Evolutionary conservation across 2,113 vertebrate species (phyloP).

Genomic region (Hoplias malabaricus): DNA sequence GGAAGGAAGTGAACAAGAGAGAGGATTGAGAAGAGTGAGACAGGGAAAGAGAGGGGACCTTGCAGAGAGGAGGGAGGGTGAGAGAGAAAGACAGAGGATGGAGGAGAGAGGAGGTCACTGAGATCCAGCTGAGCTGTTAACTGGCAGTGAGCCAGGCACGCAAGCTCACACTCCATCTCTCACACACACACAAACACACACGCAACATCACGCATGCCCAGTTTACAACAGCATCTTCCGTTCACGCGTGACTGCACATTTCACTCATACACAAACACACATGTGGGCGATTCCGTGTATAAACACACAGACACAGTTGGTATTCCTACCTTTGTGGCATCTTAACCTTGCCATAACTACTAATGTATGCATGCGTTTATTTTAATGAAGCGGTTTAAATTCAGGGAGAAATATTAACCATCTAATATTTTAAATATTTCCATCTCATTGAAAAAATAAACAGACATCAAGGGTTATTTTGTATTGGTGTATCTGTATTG

Average conservation of each 20-base stretch:
- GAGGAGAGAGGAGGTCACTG: constrained; percentile 77
- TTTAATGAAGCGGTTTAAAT: too few relatives aligned
- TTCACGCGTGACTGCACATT: constrained; percentile 78
- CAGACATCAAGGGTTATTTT: too few relatives aligned
- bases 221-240: constrained; percentile 70
- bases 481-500: too few relatives aligned
- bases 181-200: constrained; percentile 64
- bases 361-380: too few relatives aligned
- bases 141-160: constrained; percentile 89
- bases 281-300: background rate
- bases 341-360: background rate
- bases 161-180: constrained; percentile 73
- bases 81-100: constrained; percentile 61
- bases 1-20: constrained; percentile 55
- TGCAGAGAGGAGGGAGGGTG: constrained; percentile 50
- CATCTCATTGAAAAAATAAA: too few relatives aligned
- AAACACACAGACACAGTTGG: constrained; percentile 14
- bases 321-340: background rate
- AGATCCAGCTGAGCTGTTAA: constrained; percentile 93
- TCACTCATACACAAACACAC: constrained; percentile 45
- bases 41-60: constrained; percentile 74
- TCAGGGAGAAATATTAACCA: too few relatives aligned
- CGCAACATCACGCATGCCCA: constrained; percentile 76
- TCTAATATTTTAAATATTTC: too few relatives aligned
- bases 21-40: constrained; percentile 58